Conservation (phyloP, 2,888 invertebrate genomes). For the Eudemis profundana region DNA sequence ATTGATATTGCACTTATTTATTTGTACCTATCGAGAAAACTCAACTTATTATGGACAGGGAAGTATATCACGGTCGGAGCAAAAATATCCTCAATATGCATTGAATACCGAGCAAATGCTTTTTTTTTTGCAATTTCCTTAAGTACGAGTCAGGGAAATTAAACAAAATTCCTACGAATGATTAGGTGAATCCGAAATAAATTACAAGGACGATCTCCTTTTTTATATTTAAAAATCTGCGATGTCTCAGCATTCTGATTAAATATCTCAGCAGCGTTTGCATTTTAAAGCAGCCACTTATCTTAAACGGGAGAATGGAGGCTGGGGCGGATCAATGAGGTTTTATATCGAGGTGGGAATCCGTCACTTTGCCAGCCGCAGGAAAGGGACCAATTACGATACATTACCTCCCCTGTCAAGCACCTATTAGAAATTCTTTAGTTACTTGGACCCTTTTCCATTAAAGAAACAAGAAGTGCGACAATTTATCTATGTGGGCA, state of each 20-base stretch:
- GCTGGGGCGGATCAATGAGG: conserved; percentile 1
- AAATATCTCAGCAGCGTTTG: conserved; percentile 11
- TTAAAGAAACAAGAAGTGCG: too few relatives aligned
- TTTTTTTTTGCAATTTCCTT: too few relatives aligned
- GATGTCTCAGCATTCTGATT: background rate
- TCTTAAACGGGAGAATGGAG: conserved; percentile 3
- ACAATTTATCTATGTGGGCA: too few relatives aligned
- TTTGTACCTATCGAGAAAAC: too few relatives aligned
- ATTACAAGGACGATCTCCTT: background rate
- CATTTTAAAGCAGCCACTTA: conserved; percentile 30
- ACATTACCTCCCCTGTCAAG: background rate
- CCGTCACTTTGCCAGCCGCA: background rate
- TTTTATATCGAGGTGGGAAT: conserved; percentile 16
- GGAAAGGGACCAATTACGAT: conserved; percentile 1
- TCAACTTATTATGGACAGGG: too few relatives aligned
- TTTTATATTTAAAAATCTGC: background rate
- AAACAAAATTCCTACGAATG: too few relatives aligned
- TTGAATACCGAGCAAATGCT: too few relatives aligned
- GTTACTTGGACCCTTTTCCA: background rate
- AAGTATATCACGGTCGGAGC: too few relatives aligned
- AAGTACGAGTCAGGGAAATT: too few relatives aligned
- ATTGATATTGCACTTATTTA: too few relatives aligned
- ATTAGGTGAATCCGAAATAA: background rate
- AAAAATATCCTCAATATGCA: too few relatives aligned
- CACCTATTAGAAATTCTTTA: background rate